These are phyloP conservation scores for Bombyx huttoni DNA, from an alignment of 2,888 invertebrate species.

Conservation along the genomic window DNA sequence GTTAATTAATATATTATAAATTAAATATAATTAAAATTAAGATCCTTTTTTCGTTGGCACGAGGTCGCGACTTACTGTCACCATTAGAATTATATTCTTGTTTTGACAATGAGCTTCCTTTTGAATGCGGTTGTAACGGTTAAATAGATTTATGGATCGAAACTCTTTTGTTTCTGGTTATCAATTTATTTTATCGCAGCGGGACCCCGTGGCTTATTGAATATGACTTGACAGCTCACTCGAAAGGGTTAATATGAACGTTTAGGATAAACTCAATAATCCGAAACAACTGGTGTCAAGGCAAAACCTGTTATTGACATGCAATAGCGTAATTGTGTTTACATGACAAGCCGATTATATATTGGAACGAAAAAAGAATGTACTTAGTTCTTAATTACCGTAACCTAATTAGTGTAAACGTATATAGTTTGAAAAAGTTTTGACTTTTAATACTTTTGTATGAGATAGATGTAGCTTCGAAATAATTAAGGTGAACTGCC, in stretches of 20 bases:
- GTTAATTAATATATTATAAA: conserved; percentile 72
- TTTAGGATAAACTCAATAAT: conserved; percentile 67
- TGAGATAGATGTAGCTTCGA: neutral
- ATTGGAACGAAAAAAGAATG: too few species aligned
- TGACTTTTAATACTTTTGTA: too few species aligned
- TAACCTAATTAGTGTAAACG: too few species aligned
- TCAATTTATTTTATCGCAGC: conserved; percentile 50
- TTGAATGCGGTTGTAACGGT: conserved; percentile 46
- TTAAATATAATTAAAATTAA: conserved; percentile 64
- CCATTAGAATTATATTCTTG: conserved; percentile 59
- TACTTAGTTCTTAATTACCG: too few species aligned
- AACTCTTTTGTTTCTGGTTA: conserved; percentile 51
- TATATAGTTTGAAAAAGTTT: too few species aligned
- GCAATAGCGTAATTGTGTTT: conserved; percentile 43
- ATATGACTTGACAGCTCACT: conserved; percentile 63
- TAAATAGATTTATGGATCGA: conserved; percentile 54
- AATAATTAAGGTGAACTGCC: neutral
- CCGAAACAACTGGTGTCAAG: conserved; percentile 64
- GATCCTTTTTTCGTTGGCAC: conserved; percentile 57
- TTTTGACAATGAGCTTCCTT: conserved; percentile 55
- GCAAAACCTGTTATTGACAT: conserved; percentile 64
- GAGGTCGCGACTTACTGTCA: conserved; percentile 66
- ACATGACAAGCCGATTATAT: neutral
- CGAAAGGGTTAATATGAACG: conserved; percentile 69
- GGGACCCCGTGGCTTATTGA: conserved; percentile 50